Evolutionary conservation across 2,888 invertebrate species (phyloP).

Genomic region (Caenorhabditis angaria): DNA sequence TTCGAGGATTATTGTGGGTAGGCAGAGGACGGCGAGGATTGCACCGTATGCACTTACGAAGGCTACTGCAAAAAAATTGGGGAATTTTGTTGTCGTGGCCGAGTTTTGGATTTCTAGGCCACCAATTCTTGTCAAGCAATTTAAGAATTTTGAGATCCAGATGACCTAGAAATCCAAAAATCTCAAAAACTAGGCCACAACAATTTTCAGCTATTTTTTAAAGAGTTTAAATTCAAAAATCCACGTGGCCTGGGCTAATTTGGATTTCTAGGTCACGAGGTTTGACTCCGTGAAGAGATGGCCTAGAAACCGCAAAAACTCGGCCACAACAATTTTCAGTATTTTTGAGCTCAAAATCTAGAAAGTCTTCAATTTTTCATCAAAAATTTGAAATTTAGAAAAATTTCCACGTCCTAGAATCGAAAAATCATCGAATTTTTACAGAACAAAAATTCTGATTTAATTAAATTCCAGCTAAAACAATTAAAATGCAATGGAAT

Average conservation of each 20-base stretch:
- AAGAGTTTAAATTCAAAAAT: neutral
- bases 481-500: no score
- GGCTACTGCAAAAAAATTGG: constrained; percentile 59
- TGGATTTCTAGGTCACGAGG: no score
- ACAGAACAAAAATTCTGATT: no score
- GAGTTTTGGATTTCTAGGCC: no score
- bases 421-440: neutral
- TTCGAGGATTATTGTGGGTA: constrained; percentile 70
- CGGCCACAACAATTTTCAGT: no score
- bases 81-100: neutral
- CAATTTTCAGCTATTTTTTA: neutral
- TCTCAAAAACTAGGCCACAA: neutral
- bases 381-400: no score
- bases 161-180: neutral
- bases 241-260: no score
- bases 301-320: no score
- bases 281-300: no score
- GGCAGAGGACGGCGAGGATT: constrained; percentile 55
- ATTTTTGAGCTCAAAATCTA: constrained; percentile 6
- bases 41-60: constrained; percentile 70
- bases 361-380: neutral
- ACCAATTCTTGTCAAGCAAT: no score
- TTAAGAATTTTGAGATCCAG: no score
- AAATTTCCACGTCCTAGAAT: neutral
- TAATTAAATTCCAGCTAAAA: no score